Percentiles rank a stretch among this genome's conserved stretches.
These are phyloP conservation scores for Microplitis mediator DNA, from an alignment of 1,140 invertebrate species.

Conservation along the genomic window DNA sequence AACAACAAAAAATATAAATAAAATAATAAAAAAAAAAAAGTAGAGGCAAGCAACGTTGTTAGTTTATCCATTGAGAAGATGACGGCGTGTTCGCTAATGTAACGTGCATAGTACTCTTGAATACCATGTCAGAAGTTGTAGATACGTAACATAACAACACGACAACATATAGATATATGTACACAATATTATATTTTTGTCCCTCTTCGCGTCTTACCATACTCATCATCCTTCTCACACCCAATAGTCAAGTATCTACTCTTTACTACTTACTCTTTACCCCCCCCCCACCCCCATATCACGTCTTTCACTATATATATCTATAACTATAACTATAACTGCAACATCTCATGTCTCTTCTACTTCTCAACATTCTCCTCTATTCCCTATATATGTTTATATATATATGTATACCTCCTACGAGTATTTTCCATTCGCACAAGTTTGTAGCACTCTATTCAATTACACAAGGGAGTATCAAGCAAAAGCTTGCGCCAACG, in stretches of 20 bases:
- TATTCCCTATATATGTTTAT: no score
- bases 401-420: no score
- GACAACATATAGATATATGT: no score
- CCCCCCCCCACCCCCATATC: no score
- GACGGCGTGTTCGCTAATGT: conserved; percentile 6
- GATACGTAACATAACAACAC: not conserved
- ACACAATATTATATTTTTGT: no score
- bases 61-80: conserved; percentile 34
- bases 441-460: conserved; percentile 37
- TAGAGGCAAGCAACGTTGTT: conserved; percentile 17
- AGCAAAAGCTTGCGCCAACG: no score
- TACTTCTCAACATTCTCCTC: not conserved
- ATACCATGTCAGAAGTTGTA: conserved; percentile 17
- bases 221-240: no score
- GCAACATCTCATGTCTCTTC: not conserved
- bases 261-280: conserved; percentile 12
- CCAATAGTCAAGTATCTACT: no score
- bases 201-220: no score
- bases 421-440: conserved; percentile 2
- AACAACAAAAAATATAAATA: no score
- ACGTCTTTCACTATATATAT: no score
- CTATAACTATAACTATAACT: no score
- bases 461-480: conserved; percentile 40
- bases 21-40: not conserved
- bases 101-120: not conserved